phyloP scores from a whole-genome alignment of 2,113 vertebrate species.

The Muntiacus muntjak region DNA sequence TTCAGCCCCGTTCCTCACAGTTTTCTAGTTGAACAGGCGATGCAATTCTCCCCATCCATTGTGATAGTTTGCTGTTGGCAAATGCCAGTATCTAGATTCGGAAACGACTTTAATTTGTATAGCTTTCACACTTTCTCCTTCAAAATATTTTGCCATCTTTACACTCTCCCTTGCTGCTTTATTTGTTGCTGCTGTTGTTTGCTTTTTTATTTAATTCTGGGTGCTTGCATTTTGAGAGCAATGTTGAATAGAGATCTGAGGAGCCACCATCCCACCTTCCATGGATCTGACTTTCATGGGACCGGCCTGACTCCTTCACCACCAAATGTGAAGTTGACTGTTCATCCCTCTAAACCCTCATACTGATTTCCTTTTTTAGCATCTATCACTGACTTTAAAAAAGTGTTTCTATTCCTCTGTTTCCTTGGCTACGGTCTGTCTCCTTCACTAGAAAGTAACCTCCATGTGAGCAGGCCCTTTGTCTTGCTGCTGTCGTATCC shows the following conservation, averaged over 20 bases:
- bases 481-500: background rate
- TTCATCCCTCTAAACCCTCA: background rate
- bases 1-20: background rate
- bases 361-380: background rate
- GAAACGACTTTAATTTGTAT: background rate
- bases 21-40: background rate
- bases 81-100: conserved; percentile 33
- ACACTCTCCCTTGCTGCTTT: background rate
- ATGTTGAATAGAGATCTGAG: background rate
- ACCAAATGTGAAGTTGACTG: background rate
- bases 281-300: background rate
- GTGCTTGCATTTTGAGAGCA: background rate
- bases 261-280: too few relatives aligned
- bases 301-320: background rate
- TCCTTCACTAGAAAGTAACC: background rate
- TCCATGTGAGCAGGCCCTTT: background rate
- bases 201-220: background rate
- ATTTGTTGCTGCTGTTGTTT: background rate
- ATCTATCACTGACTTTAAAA: background rate
- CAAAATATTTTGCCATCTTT: background rate
- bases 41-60: background rate
- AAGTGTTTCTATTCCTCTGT: background rate
- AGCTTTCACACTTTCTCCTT: background rate
- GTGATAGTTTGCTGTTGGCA: background rate
- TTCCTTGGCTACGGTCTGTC: background rate